Percentiles rank a stretch among this genome's conserved stretches.
phyloP scores from a whole-genome alignment of 2,797 vertebrate species.

The Silurus lanzhouensis region DNA sequence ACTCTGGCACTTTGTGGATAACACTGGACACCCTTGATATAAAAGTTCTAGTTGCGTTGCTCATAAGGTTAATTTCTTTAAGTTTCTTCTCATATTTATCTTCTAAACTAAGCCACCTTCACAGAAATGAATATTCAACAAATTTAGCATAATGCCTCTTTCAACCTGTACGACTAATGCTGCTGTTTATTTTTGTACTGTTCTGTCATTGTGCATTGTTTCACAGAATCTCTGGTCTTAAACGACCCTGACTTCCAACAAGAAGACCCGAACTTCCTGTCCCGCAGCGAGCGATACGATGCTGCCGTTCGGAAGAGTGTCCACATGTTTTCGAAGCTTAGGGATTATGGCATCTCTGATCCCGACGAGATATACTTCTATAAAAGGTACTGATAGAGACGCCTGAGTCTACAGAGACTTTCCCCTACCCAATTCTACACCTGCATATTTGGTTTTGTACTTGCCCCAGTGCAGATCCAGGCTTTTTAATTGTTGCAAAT shows the following conservation, averaged over 20 bases:
- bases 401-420: too few species aligned
- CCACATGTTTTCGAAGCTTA: conserved; percentile 87
- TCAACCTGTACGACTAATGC: neutral
- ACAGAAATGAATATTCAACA: neutral
- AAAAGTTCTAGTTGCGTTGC: neutral
- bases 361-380: conserved; percentile 91
- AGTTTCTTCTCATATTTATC: neutral
- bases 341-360: conserved; percentile 88
- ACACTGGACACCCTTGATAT: neutral
- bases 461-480: neutral
- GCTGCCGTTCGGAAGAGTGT: conserved; percentile 88
- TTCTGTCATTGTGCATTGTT: neutral
- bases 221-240: conserved; percentile 80
- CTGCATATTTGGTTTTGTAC: neutral
- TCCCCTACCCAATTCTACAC: neutral
- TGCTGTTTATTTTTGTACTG: neutral
- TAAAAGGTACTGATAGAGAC: conserved; percentile 80
- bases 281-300: conserved; percentile 91
- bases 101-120: neutral
- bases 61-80: neutral
- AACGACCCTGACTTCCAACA: conserved; percentile 89
- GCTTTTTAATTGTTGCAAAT: neutral
- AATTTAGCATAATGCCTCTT: too few species aligned
- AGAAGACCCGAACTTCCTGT: conserved; percentile 90
- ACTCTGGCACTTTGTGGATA: neutral